Evolutionary conservation across 2,888 invertebrate genomes (phyloP).

Genomic region (Dicranocentrus wangi): DNA sequence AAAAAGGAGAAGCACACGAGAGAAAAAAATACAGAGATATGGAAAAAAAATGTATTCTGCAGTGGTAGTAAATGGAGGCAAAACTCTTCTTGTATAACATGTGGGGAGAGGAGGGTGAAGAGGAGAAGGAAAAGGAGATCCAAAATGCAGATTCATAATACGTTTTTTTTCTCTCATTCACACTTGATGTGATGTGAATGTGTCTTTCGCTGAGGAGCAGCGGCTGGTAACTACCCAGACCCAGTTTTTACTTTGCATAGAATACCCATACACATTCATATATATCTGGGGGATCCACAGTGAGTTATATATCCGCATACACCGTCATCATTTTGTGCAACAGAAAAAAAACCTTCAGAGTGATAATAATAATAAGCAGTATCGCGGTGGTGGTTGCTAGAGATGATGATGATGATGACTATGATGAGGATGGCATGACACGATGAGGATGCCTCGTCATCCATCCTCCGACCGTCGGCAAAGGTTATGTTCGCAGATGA

Average conservation of each 20-base stretch:
- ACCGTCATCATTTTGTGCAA: constrained; percentile 15
- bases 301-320: not conserved
- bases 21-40: constrained; percentile 30
- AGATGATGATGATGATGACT: not conserved
- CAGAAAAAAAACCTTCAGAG: constrained; percentile 17
- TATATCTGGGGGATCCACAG: no score
- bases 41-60: constrained; percentile 15
- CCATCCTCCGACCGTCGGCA: constrained; percentile 6
- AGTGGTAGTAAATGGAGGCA: not conserved
- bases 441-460: not conserved
- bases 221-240: constrained; percentile 14
- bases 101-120: constrained; percentile 9
- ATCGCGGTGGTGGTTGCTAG: constrained; percentile 11
- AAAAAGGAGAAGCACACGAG: constrained; percentile 12
- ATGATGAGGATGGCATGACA: constrained; percentile 23
- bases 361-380: constrained; percentile 19
- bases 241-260: constrained; percentile 15
- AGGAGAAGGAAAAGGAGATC: not conserved
- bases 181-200: constrained; percentile 41
- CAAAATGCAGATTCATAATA: constrained; percentile 10
- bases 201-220: constrained; percentile 17
- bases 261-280: not conserved
- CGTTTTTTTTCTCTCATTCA: constrained; percentile 19
- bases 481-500: constrained; percentile 11
- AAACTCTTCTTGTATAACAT: constrained; percentile 19